These are phyloP conservation scores for Xenopus petersii DNA, from an alignment of 2,797 vertebrate species.

Conservation along the genomic window DNA sequence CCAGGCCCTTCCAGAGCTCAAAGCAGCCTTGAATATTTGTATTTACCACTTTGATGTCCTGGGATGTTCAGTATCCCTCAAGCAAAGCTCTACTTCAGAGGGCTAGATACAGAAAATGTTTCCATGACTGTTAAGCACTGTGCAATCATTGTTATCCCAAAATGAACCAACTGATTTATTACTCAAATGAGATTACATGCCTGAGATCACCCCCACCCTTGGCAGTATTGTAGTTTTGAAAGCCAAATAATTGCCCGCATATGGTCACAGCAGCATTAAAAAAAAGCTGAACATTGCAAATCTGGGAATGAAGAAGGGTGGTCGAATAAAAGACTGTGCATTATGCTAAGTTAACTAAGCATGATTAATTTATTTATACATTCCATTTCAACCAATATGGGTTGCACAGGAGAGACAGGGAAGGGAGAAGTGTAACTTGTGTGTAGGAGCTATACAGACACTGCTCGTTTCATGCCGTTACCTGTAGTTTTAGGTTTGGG, in stretches of 20 bases:
- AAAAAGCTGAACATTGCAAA: neutral
- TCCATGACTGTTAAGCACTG: neutral
- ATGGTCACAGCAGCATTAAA: neutral
- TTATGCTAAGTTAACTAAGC: slow-evolving; percentile 1
- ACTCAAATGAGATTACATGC: neutral
- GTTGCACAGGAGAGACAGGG: neutral
- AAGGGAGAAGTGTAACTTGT: neutral
- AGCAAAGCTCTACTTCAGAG: too few relatives aligned
- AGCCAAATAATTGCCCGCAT: neutral
- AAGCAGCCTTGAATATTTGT: too few relatives aligned
- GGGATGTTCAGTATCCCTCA: too few relatives aligned
- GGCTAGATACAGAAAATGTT: too few relatives aligned
- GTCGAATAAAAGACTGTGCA: neutral
- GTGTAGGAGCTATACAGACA: neutral
- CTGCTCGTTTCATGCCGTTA: neutral
- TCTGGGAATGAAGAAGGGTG: neutral
- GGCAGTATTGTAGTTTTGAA: neutral
- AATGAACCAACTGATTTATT: slow-evolving; percentile 1
- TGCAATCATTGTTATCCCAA: neutral
- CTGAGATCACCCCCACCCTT: neutral
- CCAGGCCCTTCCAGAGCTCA: too few relatives aligned
- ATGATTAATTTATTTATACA: slow-evolving; percentile 2
- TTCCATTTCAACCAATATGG: neutral
- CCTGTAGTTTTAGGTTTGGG: too few relatives aligned
- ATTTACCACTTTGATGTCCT: too few relatives aligned